Base-by-base conservation (phyloP, 2,113 vertebrate genomes). In the Callocephalon fimbriatum region DNA sequence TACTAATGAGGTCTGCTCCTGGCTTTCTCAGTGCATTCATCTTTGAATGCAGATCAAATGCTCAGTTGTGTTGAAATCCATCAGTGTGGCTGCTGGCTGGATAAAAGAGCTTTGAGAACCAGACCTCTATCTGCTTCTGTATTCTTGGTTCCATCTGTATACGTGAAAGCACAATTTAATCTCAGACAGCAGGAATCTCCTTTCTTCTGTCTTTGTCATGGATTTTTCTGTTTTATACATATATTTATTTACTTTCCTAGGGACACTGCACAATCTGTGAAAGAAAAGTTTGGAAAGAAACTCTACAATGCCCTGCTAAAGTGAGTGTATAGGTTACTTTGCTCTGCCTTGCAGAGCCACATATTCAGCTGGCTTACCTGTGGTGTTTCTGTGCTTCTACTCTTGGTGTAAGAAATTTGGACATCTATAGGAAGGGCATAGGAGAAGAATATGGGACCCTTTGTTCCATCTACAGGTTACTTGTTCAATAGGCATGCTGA, bases 231-330 rank as follows among this genome's bases (percentile, higher is more conserved):
- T 44, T 95, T 91, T 65, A 37, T 61, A 12, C 15, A 15, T 72
- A 2, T 25, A 61, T 84, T 67, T 72, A 32, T 92, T 82, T 86
- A 3, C 91, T 88, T 96, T 73, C 59, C 78, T 56, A 99, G 99
- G 99, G 99, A 99, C 92, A 99, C 99, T 12, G 99, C 99, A 37
- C 99, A 99, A 38, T 95, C 98, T 18, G 98, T 99, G 95, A 99
- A 99, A 91, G 99, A 99, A 96, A 99, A 99, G 97, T 99, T 99
- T 98, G 99, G 99, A 42, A 99, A 98, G 96, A 99, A 98, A 67
- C 98, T 99, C 71, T 99, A 99, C 75, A 99, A 99, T n/a, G 98
- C 99, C 27, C 96, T 99, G 73, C 91, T 99, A 89, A 99, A 97
- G 99, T 99, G 95, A 96, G 99, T 97, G 8, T n/a, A 11, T 40